Evolutionary conservation across 2,797 vertebrate species (phyloP), one percentile per base, ranked within the genome.

Genomic region (Chrysocyon brachyurus): DNA sequence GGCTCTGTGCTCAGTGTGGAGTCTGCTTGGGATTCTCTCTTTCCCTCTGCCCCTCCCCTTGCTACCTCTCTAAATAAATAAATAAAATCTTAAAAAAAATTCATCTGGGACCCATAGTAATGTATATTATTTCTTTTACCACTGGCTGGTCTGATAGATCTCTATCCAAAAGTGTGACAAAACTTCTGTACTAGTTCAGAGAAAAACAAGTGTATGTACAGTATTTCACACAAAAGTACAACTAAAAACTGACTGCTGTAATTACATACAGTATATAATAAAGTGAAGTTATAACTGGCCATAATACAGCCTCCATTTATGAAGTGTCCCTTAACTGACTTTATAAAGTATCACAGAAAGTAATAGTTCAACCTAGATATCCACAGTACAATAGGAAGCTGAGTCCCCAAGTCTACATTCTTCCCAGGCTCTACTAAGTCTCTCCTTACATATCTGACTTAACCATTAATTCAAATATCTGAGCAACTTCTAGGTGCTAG

Each of bases 391-490:
- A 28, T 52, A 75, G 70, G 21, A 77, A 78, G 36, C 26, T 22
- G 49, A 95, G 24, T 70, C 83, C 21, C 54, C 54, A 79, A 90
- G 16, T 31, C 52, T 52, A 54, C 59, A 70, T 64, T 54, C 26
- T 89, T 49, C 70, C 90, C 72, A 81, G 68, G 46, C 24, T 73
- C 26, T 85, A 59, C 1, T 14, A 81, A 95, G 40, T 24, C 72
- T 64, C 52, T 79, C 28, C 46, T 78, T 63, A 82, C 5, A 36
- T 4, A 77, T 0, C 4, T 77, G 59, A 22, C 40, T 91, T 54
- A 85, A 91, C 14, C 59, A 91, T 75, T 88, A 91, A 96, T 63
- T 91, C 57, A 88, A 91, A 52, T 64, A 90, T 83, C 33, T 70
- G 36, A 68, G 56, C 90, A 91, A 91, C 28, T 81, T 85, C 72